Conservation (phyloP, 2,113 vertebrate genomes). For the Platichthys flesus region DNA sequence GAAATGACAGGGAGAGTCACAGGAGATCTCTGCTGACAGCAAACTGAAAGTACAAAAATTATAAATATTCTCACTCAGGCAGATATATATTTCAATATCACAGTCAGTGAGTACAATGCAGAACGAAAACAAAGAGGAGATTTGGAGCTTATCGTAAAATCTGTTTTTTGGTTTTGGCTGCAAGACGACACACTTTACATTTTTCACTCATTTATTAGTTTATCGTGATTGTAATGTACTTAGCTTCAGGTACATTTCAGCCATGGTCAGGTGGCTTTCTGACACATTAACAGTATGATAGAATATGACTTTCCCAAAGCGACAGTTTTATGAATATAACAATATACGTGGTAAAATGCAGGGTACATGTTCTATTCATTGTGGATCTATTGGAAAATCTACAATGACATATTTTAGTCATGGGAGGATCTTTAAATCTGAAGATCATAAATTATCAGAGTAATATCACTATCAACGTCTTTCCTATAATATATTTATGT, state of each 20-base stretch:
- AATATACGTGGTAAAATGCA: conserved; percentile 16
- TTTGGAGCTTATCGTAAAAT: background rate
- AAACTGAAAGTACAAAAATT: conserved; percentile 6
- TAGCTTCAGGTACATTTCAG: conserved; percentile 26
- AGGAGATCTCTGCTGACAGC: background rate
- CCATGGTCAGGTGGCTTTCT: background rate
- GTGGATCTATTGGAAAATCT: conserved; percentile 1
- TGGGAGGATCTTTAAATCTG: background rate
- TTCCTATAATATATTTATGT: conserved; percentile 4
- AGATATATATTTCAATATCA: conserved; percentile 15
- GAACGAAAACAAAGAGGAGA: background rate
- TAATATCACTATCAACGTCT: background rate
- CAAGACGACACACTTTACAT: background rate
- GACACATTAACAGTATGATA: background rate
- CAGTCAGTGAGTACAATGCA: background rate
- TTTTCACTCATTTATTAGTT: background rate
- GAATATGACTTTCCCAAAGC: background rate
- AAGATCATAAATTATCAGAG: background rate
- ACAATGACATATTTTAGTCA: background rate
- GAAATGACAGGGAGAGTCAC: background rate
- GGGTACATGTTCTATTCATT: conserved; percentile 10
- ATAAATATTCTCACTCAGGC: conserved; percentile 21
- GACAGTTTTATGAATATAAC: conserved; percentile 5
- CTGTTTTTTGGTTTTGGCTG: conserved; percentile 17
- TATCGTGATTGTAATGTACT: background rate